These are phyloP conservation scores for Enteromius trimaculatus DNA, from an alignment of 2,797 vertebrate genomes.

Conservation along the genomic window DNA sequence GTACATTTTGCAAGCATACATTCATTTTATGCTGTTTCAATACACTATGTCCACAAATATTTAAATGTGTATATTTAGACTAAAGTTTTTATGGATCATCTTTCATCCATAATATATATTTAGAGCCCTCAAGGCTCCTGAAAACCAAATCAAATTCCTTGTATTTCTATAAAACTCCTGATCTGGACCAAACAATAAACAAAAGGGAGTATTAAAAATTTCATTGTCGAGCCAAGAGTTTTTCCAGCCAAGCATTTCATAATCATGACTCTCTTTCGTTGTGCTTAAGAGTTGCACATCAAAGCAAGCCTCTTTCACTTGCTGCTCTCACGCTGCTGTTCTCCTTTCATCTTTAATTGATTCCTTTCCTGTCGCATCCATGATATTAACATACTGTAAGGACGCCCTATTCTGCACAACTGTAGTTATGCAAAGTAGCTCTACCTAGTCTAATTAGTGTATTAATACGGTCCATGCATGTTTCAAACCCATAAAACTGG, in stretches of 20 bases:
- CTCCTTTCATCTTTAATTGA: slow-evolving; percentile 59
- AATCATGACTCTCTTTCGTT: background rate
- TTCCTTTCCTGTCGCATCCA: slow-evolving; percentile 50
- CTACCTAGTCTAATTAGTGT: slow-evolving; percentile 4
- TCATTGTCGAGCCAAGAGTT: slow-evolving; percentile 4
- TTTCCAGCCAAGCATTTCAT: slow-evolving; percentile 35
- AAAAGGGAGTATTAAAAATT: slow-evolving; percentile 4
- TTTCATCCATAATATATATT: background rate
- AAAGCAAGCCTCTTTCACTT: slow-evolving; percentile 38
- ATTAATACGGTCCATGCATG: background rate
- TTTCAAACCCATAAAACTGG: background rate
- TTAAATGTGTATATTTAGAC: background rate
- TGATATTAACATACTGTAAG: slow-evolving; percentile 55
- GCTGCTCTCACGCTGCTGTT: background rate
- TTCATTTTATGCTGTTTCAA: background rate
- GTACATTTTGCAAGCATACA: background rate
- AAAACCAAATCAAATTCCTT: background rate
- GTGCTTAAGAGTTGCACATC: slow-evolving; percentile 44
- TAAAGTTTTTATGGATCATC: background rate
- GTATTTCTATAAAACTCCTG: background rate
- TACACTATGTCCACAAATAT: background rate
- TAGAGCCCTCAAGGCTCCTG: background rate
- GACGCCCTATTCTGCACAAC: slow-evolving; percentile 18
- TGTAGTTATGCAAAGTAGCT: slow-evolving; percentile 27
- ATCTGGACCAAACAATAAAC: slow-evolving; percentile 11